Conservation (phyloP, 2,113 vertebrate species). For the Oryzias celebensis region DNA sequence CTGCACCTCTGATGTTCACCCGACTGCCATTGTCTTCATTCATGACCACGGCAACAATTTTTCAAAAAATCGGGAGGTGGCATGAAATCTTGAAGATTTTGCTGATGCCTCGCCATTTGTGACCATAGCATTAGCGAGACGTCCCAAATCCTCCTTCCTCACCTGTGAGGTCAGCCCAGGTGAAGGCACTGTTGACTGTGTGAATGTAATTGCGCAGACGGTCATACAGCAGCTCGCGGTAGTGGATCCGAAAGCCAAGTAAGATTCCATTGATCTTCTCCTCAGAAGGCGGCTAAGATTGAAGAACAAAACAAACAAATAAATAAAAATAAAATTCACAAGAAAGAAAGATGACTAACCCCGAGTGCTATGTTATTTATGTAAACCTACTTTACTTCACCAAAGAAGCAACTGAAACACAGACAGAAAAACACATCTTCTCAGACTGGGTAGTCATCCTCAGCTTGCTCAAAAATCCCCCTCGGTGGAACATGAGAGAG, state of each 20-base stretch:
- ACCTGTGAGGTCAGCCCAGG: slow-evolving; percentile 91
- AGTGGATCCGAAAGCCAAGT: slow-evolving; percentile 90
- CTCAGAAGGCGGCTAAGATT: slow-evolving; percentile 83
- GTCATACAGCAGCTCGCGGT: slow-evolving; percentile 88
- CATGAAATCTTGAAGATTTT: no score
- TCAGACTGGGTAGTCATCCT: slow-evolving; percentile 23
- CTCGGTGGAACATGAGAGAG: slow-evolving; percentile 41
- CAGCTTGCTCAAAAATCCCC: slow-evolving; percentile 53
- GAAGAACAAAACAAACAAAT: background rate
- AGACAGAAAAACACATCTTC: background rate
- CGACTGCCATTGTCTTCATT: no score
- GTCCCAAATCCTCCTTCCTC: slow-evolving; percentile 60
- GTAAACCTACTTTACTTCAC: background rate
- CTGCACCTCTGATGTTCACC: no score
- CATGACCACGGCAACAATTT: no score
- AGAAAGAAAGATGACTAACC: background rate
- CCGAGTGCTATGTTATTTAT: background rate
- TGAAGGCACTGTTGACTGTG: slow-evolving; percentile 65
- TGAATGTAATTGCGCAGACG: slow-evolving; percentile 82
- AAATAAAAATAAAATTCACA: background rate
- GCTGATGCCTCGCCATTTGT: no score
- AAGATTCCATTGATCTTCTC: slow-evolving; percentile 96
- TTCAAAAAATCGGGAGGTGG: no score
- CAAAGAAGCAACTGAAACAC: slow-evolving; percentile 5
- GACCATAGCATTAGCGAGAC: no score